These are phyloP conservation scores for Rhadinocentrus ornatus DNA, from an alignment of 2,797 vertebrate species.

Conservation along the genomic window DNA sequence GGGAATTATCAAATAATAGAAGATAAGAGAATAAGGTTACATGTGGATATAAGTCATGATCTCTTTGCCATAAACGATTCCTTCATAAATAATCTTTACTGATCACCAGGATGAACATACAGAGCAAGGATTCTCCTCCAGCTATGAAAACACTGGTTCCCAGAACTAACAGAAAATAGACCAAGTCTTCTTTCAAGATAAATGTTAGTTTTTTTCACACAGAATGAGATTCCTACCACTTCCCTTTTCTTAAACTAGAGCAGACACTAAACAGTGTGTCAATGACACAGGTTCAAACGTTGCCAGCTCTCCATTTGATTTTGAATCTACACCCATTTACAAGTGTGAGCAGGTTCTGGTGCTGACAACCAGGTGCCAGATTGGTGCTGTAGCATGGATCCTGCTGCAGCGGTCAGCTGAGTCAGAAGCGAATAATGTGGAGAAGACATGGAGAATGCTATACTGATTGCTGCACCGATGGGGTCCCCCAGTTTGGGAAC, in stretches of 20 bases:
- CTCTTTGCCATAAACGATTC: too few relatives aligned
- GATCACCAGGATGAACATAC: slow-evolving; percentile 18
- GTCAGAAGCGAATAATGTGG: too few relatives aligned
- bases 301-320: too few relatives aligned
- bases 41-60: slow-evolving; percentile 10
- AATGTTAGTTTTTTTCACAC: slow-evolving; percentile 31
- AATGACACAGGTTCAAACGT: background rate
- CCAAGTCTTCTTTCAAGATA: slow-evolving; percentile 8
- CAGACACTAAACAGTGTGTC: background rate
- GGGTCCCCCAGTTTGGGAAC: too few relatives aligned
- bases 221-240: slow-evolving; percentile 23
- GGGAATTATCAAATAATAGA: slow-evolving; percentile 7
- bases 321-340: background rate
- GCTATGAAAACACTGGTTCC: slow-evolving; percentile 44
- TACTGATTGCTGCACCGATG: too few relatives aligned
- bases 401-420: too few relatives aligned
- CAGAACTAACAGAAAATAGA: slow-evolving; percentile 23
- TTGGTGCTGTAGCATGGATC: too few relatives aligned
- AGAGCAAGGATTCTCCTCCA: slow-evolving; percentile 33
- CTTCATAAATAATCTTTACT: slow-evolving; percentile 32
- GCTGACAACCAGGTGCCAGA: too few relatives aligned
- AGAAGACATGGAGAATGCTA: too few relatives aligned
- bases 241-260: slow-evolving; percentile 10
- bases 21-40: background rate
- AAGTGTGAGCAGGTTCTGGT: too few relatives aligned